Evolutionary conservation across 1,140 invertebrate species (phyloP).

Genomic region (Brachystomella parvula): DNA sequence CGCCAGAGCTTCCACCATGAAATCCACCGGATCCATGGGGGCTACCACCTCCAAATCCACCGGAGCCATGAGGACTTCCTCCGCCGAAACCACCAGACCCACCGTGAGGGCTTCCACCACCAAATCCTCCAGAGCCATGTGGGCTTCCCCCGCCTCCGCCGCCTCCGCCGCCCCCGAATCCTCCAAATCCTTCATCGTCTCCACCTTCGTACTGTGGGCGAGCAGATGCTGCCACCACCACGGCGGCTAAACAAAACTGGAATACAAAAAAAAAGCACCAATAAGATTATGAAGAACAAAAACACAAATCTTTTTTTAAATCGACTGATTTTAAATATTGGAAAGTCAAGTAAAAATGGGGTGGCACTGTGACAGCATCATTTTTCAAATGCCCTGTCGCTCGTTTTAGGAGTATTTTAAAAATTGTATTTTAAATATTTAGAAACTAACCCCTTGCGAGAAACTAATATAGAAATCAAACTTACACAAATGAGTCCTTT

Average conservation of each 20-base stretch:
- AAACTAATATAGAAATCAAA: conserved; percentile 8
- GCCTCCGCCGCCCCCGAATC: conserved; percentile 7
- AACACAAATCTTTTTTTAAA: too few relatives aligned
- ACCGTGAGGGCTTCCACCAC: conserved; percentile 6
- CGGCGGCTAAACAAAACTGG: conserved; percentile 25
- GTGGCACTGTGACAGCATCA: neutral
- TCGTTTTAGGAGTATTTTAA: too few relatives aligned
- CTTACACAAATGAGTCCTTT: conserved; percentile 27
- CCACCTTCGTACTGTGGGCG: conserved; percentile 29
- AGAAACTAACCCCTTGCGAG: too few relatives aligned
- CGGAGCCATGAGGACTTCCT: neutral
- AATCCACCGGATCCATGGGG: conserved; percentile 20
- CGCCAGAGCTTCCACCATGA: conserved; percentile 8
- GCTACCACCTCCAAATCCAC: conserved; percentile 18
- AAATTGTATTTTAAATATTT: too few relatives aligned
- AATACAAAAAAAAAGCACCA: conserved; percentile 6
- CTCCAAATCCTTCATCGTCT: conserved; percentile 24
- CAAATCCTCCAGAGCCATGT: conserved; percentile 13
- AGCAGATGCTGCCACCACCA: conserved; percentile 16
- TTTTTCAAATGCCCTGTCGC: too few relatives aligned
- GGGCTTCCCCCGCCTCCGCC: conserved; percentile 16
- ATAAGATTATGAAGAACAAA: too few relatives aligned
- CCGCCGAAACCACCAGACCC: conserved; percentile 1
- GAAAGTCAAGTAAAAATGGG: neutral
- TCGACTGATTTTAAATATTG: too few relatives aligned